phyloP scores from a whole-genome alignment of 92 coral and sea anemone species.

The Metridium senile region DNA sequence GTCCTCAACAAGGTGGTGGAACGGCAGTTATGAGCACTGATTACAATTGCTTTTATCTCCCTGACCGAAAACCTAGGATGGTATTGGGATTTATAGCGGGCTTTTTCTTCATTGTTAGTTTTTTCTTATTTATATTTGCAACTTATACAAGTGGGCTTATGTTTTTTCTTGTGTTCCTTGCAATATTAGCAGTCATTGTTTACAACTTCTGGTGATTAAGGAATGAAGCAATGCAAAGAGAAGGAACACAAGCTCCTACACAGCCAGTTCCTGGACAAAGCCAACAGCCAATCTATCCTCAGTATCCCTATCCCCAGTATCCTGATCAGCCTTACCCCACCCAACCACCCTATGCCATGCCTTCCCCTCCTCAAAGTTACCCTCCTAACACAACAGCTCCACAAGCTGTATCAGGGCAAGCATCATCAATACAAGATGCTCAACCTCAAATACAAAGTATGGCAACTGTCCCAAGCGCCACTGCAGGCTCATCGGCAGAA shows the following conservation, averaged over 20 bases:
- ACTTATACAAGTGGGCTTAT: neutral
- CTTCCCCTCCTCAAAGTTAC: neutral
- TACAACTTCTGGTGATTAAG: neutral
- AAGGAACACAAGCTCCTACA: neutral
- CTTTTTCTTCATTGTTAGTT: neutral
- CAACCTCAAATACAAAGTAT: too few species aligned
- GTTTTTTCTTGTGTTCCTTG: neutral
- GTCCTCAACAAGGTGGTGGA: conserved; percentile 10
- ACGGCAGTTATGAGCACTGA: neutral
- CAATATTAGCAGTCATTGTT: neutral
- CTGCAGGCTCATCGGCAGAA: neutral
- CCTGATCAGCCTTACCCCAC: neutral
- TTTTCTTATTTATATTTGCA: neutral
- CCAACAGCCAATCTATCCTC: neutral
- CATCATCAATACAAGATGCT: too few species aligned
- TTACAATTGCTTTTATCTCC: neutral
- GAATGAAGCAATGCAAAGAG: neutral
- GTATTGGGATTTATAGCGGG: neutral
- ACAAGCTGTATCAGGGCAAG: too few species aligned
- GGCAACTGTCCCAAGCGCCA: neutral
- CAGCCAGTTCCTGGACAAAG: neutral
- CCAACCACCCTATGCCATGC: neutral
- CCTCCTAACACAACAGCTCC: neutral
- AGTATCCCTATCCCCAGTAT: neutral
- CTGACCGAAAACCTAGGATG: neutral